Conservation (phyloP, 2,113 vertebrate genomes). For the Engystomops pustulosus region DNA sequence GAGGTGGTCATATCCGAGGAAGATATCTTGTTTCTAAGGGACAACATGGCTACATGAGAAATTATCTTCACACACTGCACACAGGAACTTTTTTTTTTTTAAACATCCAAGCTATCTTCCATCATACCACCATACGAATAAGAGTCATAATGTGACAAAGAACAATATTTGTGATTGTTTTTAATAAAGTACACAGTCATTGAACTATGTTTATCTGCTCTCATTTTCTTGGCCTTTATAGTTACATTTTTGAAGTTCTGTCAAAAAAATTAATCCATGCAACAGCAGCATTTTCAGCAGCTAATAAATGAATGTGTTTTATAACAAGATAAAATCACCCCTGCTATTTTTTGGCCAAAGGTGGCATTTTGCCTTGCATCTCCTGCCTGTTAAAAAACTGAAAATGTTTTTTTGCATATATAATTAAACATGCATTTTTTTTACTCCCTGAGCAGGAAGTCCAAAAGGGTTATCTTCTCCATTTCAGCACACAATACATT, state of each 20-base stretch:
- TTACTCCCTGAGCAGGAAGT: neutral
- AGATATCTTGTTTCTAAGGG: too few species aligned
- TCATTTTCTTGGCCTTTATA: neutral
- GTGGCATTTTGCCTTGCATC: conserved; percentile 66
- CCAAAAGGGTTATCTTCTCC: neutral
- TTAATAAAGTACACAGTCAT: too few species aligned
- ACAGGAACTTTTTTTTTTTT: too few species aligned
- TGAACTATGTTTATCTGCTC: neutral
- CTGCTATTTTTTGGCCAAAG: conserved; percentile 69
- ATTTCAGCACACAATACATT: too few species aligned
- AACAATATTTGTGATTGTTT: too few species aligned
- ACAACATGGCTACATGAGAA: too few species aligned
- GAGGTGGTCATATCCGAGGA: too few species aligned
- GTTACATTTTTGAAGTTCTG: neutral
- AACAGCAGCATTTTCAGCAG: conserved; percentile 57
- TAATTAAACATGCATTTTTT: conserved; percentile 47
- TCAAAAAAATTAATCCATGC: conserved; percentile 4
- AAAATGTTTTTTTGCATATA: conserved; percentile 23
- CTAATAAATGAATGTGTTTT: conserved; percentile 70
- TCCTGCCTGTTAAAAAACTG: conserved; percentile 65
- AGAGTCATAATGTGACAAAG: too few species aligned
- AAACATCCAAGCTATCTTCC: too few species aligned
- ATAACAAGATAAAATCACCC: conserved; percentile 73
- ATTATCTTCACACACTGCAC: too few species aligned
- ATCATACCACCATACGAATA: too few species aligned